phyloP scores from a whole-genome alignment of 2,797 vertebrate genomes.

The Chaetophractus vellerosus region DNA sequence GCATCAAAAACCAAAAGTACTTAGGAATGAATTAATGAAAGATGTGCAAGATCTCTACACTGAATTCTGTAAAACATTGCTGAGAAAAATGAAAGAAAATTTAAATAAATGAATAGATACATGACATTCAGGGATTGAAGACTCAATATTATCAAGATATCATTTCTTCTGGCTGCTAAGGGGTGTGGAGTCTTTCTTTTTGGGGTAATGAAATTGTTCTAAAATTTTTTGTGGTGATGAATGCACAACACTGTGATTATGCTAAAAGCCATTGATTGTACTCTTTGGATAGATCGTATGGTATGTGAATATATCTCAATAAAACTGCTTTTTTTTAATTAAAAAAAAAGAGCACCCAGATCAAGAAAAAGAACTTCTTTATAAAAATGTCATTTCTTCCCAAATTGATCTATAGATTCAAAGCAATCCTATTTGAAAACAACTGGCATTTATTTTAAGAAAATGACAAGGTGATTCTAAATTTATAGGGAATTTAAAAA shows the following conservation, averaged over 20 bases:
- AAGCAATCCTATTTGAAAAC: not conserved
- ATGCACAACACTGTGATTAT: too few species aligned
- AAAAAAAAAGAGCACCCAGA: too few species aligned
- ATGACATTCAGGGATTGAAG: not conserved
- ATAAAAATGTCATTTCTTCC: not conserved
- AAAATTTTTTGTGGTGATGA: too few species aligned
- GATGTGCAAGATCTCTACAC: not conserved
- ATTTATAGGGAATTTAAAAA: not conserved
- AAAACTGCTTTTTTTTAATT: too few species aligned
- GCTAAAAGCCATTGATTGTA: too few species aligned
- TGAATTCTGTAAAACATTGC: not conserved
- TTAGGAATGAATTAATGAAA: not conserved
- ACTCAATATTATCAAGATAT: not conserved
- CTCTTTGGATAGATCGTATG: too few species aligned
- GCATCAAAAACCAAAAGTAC: not conserved
- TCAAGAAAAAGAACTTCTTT: too few species aligned
- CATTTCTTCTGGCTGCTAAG: not conserved
- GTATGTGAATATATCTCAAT: too few species aligned
- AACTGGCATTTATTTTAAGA: not conserved
- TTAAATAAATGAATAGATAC: conserved; percentile 21
- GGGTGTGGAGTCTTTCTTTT: too few species aligned
- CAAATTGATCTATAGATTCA: not conserved
- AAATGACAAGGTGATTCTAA: not conserved
- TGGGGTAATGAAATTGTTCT: too few species aligned
- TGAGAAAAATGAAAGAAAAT: not conserved